Evolutionary conservation across 2,888 invertebrate genomes (phyloP).

Genomic region (Drosophila kambysellisi): DNA sequence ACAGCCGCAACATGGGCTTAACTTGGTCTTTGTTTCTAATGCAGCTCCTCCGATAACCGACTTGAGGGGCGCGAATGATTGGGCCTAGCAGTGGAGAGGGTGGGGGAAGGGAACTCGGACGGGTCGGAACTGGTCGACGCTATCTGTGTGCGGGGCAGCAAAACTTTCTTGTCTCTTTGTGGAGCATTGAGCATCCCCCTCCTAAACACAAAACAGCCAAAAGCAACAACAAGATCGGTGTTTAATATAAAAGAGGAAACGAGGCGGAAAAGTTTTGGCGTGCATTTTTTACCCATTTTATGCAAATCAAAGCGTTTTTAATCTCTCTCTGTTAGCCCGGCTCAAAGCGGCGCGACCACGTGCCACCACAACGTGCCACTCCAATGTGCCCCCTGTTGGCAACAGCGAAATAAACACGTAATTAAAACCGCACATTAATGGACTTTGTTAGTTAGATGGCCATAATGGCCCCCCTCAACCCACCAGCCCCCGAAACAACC

Average conservation of each 20-base stretch:
- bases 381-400: conserved; percentile 11
- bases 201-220: conserved; percentile 10
- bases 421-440: conserved; percentile 75
- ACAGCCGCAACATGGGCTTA: conserved; percentile 60
- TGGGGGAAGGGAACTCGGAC: not conserved
- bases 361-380: conserved; percentile 38
- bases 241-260: conserved; percentile 5
- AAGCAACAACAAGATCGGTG: conserved; percentile 7
- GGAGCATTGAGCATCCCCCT: conserved; percentile 22
- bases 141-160: conserved; percentile 58
- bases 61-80: conserved; percentile 3
- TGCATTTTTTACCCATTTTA: conserved; percentile 67
- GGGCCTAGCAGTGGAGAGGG: not conserved
- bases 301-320: conserved; percentile 75
- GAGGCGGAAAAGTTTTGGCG: conserved; percentile 53
- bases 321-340: conserved; percentile 61
- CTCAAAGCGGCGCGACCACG: conserved; percentile 27
- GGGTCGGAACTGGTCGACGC: conserved; percentile 13
- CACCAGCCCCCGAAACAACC: not conserved
- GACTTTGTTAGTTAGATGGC: conserved; percentile 43
- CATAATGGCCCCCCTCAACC: not conserved
- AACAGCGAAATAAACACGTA: conserved; percentile 72
- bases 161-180: conserved; percentile 52
- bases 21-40: conserved; percentile 58
- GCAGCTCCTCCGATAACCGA: conserved; percentile 50